These are phyloP conservation scores for Acronicta alni DNA, from an alignment of 2,888 invertebrate species.

Conservation along the genomic window DNA sequence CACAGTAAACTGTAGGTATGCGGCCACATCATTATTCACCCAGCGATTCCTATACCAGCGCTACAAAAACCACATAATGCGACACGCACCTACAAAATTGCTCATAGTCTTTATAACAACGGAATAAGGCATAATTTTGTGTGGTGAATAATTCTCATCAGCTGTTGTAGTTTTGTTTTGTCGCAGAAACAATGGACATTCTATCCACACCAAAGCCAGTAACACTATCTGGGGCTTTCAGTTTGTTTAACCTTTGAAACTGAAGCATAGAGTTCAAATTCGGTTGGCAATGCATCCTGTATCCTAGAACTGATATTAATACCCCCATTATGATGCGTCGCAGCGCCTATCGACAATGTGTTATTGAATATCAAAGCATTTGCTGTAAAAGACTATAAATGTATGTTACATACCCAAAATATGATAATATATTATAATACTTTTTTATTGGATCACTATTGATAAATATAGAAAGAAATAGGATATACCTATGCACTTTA, in stretches of 20 bases:
- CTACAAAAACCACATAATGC: conserved; percentile 47
- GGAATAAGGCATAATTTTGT: conserved; percentile 61
- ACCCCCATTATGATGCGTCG: conserved; percentile 66
- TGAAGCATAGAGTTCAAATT: conserved; percentile 42
- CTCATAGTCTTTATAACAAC: conserved; percentile 51
- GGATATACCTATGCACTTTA: too few relatives aligned
- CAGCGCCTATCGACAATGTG: conserved; percentile 57
- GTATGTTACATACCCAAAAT: conserved; percentile 59
- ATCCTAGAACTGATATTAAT: conserved; percentile 61
- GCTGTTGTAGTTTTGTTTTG: conserved; percentile 59
- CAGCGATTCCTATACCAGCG: conserved; percentile 56
- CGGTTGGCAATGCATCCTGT: conserved; percentile 29
- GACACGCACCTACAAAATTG: conserved; percentile 36
- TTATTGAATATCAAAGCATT: conserved; percentile 63
- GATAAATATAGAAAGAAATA: too few relatives aligned
- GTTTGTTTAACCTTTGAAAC: conserved; percentile 47
- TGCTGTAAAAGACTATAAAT: conserved; percentile 49
- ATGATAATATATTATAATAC: too few relatives aligned
- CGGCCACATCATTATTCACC: conserved; percentile 79
- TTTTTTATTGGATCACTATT: too few relatives aligned
- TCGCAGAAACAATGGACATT: conserved; percentile 80
- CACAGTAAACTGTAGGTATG: conserved; percentile 70
- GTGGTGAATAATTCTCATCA: conserved; percentile 41
- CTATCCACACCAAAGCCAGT: conserved; percentile 65
- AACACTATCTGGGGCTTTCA: conserved; percentile 48